phyloP scores from a whole-genome alignment of 2,797 vertebrate species.

The Enteromius trimaculatus region DNA sequence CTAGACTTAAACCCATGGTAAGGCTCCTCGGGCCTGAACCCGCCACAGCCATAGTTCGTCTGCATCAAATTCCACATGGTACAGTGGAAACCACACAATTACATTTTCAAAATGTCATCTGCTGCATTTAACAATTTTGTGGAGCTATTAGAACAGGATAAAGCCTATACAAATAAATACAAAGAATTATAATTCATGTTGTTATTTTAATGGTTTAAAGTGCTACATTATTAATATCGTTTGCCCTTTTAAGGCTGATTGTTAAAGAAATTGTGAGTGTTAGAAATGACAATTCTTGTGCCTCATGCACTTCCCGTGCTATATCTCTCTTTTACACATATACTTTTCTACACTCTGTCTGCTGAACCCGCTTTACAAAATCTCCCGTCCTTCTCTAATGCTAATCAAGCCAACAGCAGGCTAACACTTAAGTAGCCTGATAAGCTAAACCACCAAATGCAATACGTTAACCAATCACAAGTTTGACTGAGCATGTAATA shows the following conservation, averaged over 20 bases:
- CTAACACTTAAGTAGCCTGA: slow-evolving; percentile 33
- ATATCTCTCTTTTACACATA: slow-evolving; percentile 33
- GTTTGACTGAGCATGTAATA: slow-evolving; percentile 1
- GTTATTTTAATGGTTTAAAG: slow-evolving; percentile 7
- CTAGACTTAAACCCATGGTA: slow-evolving; percentile 27
- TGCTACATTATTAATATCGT: neutral
- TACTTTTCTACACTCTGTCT: slow-evolving; percentile 45
- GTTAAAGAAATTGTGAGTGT: neutral
- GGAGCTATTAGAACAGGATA: neutral
- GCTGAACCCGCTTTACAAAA: slow-evolving; percentile 37
- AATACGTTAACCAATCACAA: neutral
- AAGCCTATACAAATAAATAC: neutral
- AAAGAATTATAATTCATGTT: neutral
- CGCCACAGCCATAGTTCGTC: neutral
- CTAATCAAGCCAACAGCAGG: slow-evolving; percentile 53
- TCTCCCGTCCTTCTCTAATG: slow-evolving; percentile 41
- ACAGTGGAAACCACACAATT: neutral
- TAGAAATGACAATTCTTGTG: neutral
- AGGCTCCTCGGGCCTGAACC: slow-evolving; percentile 13
- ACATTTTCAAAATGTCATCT: neutral
- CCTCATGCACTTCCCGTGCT: slow-evolving; percentile 36
- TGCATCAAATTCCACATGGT: slow-evolving; percentile 7
- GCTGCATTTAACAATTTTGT: neutral
- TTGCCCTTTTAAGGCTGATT: neutral
- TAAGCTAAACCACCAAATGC: slow-evolving; percentile 31